Evolutionary conservation across 2,113 vertebrate genomes (phyloP), one percentile per base, ranked within the genome.

Genomic region (Oryzias curvinotus): DNA sequence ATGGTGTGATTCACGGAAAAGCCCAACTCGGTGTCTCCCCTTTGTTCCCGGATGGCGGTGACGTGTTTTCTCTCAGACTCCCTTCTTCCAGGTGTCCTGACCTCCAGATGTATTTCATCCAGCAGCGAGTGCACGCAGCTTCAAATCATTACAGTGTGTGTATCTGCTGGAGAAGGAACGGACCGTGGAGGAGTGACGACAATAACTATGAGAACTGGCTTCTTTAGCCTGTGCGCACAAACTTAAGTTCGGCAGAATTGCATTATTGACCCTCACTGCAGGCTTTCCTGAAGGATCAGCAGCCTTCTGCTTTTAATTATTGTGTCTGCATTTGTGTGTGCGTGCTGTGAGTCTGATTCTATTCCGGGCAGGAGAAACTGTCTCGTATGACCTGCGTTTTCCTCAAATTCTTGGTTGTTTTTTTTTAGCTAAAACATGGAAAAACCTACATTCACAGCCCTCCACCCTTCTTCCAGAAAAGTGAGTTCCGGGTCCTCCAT

Each of bases 231-330:
- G 56, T 61, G 80, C 45, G 44, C n/a, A 16, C 15, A 47, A 65
- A 66, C 49, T 50, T 30, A 68, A 42, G 46, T 55, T 43, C 45
- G 49, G 73, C 12, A 5, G 65, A 78, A 85, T 74, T 77, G 73
- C 79, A 84, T 84, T 87, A 80, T 76, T 81, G 75, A 68, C 80
- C 75, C 50, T 77, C 51, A 79, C 80, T 67, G 64, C 65, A 71
- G 68, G 75, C 77, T 68, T 83, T 83, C 80, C 77, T 82, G 79
- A 89, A 84, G 84, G 80, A 88, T 83, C 84, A 78, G 77, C 64
- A 81, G 68, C 83, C 83, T 69, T 87, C 68, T 89, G 85, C 79
- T 89, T 87, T 84, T 84, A 75, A 87, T 88, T 86, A 84, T 61
- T 43, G 57, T 53, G 56, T 73, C 50, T 55, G 43, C 55, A 15